These are phyloP conservation scores for Melanogrammus aeglefinus DNA, from an alignment of 2,797 vertebrate species.

Conservation along the genomic window DNA sequence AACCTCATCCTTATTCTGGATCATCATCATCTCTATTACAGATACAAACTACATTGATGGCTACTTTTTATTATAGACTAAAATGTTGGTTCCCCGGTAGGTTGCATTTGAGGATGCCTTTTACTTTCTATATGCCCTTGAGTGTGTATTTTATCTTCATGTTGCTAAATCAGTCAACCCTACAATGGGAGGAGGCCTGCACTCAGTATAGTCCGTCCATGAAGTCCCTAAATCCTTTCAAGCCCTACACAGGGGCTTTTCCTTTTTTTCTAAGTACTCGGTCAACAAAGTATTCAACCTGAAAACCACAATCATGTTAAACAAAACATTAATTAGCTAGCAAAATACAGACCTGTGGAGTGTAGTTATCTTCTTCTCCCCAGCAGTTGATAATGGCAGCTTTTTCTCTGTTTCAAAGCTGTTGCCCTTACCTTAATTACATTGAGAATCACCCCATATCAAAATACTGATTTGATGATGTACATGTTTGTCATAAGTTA, in stretches of 20 bases:
- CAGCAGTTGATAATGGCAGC: background rate
- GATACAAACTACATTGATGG: background rate
- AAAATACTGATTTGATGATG: background rate
- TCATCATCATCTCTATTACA: too few species aligned
- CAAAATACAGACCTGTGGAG: background rate
- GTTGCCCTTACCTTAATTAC: background rate
- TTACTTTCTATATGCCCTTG: slow-evolving; percentile 35
- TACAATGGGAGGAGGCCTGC: slow-evolving; percentile 50
- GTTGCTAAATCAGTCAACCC: slow-evolving; percentile 25
- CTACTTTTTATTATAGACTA: too few species aligned
- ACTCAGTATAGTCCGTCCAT: slow-evolving; percentile 21
- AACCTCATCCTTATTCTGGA: too few species aligned
- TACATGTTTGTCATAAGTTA: background rate
- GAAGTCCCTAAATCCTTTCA: background rate
- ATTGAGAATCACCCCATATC: background rate
- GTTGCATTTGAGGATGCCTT: slow-evolving; percentile 6
- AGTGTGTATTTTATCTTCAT: slow-evolving; percentile 40
- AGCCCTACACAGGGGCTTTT: background rate
- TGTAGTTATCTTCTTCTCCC: background rate
- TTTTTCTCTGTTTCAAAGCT: background rate
- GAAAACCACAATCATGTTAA: background rate
- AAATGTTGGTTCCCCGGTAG: too few species aligned
- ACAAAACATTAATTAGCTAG: background rate
- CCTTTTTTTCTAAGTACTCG: background rate
- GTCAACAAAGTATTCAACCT: background rate